Conservation (phyloP, 2,113 vertebrate genomes). For the Ornithorhynchus anatinus region DNA sequence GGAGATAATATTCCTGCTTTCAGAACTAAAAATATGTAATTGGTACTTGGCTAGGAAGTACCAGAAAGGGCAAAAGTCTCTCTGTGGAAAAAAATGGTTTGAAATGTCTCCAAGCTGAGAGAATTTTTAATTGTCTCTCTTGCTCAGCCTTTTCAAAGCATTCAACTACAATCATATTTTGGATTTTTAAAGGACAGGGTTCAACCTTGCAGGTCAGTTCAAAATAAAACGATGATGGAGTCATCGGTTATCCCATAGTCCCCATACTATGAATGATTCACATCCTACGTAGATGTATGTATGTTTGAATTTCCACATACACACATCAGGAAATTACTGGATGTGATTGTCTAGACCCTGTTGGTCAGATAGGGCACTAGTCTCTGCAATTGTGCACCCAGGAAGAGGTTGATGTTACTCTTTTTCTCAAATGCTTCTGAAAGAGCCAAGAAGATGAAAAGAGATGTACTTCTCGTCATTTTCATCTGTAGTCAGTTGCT, state of each 20-base stretch:
- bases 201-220: background rate
- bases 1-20: background rate
- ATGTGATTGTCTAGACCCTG: background rate
- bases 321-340: background rate
- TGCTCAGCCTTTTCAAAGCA: background rate
- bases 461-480: too few relatives aligned
- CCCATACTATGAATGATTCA: background rate
- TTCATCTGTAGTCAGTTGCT: too few relatives aligned
- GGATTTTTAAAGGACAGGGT: background rate
- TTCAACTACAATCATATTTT: background rate
- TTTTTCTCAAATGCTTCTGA: too few relatives aligned
- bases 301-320: background rate
- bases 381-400: too few relatives aligned
- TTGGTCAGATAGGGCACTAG: too few relatives aligned
- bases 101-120: background rate
- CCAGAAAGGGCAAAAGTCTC: background rate
- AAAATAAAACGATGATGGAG: background rate
- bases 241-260: background rate
- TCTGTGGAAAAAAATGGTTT: conserved; percentile 10
- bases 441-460: too few relatives aligned
- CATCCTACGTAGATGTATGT: background rate
- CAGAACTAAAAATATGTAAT: background rate
- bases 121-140: background rate
- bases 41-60: background rate
- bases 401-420: too few relatives aligned